These are phyloP conservation scores for Zeus faber DNA, from an alignment of 2,113 vertebrate species.

Conservation along the genomic window DNA sequence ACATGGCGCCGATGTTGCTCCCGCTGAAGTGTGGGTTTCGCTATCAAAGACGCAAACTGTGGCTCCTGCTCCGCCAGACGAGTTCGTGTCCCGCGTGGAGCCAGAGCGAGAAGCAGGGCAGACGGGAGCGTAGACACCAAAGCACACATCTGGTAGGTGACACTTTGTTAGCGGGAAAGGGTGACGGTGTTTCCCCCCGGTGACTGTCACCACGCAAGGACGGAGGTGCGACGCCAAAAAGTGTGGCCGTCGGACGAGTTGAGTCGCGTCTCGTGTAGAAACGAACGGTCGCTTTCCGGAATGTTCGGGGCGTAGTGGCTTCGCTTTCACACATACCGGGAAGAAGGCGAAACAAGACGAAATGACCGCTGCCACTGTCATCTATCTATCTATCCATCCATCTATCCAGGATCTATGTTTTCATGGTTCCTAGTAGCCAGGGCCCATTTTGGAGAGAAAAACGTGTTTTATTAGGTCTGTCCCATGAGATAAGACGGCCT, in stretches of 20 bases:
- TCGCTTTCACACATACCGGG: too few relatives aligned
- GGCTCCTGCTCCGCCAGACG: conserved; percentile 57
- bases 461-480: too few relatives aligned
- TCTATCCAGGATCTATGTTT: too few relatives aligned
- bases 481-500: too few relatives aligned
- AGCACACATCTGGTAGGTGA: conserved; percentile 44
- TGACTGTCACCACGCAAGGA: conserved; percentile 39
- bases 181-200: background rate
- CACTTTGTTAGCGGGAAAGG: conserved; percentile 15
- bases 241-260: conserved; percentile 12
- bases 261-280: too few relatives aligned
- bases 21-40: conserved; percentile 60
- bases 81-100: conserved; percentile 60
- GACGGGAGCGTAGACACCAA: conserved; percentile 16
- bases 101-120: conserved; percentile 14
- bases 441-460: too few relatives aligned
- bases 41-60: conserved; percentile 66
- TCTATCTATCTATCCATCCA: too few relatives aligned
- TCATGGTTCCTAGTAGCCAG: too few relatives aligned
- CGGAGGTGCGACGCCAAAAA: conserved; percentile 27
- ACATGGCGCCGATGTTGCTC: conserved; percentile 75
- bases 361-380: too few relatives aligned
- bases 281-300: too few relatives aligned
- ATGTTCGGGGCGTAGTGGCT: too few relatives aligned
- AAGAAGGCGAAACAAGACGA: too few relatives aligned